Percentiles rank a stretch among this genome's conserved stretches.
Evolutionary conservation across 1,140 invertebrate species (phyloP).

Genomic region (Charaxes varanes): DNA sequence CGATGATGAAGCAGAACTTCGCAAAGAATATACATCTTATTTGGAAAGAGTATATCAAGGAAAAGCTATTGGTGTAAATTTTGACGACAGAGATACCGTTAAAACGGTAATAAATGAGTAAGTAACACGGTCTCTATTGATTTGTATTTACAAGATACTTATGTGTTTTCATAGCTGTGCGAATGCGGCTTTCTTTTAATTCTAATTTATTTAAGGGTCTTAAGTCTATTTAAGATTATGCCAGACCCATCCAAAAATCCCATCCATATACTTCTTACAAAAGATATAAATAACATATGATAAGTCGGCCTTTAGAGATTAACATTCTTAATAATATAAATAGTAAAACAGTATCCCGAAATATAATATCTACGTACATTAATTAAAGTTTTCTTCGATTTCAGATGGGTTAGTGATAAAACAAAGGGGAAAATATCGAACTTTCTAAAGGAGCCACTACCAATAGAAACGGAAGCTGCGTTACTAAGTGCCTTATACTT

Average conservation of each 20-base stretch:
- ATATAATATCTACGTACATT: too few relatives aligned
- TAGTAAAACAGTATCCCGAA: neutral
- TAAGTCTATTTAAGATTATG: too few relatives aligned
- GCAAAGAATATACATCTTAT: slow-evolving; percentile 70
- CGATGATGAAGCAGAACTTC: slow-evolving; percentile 71
- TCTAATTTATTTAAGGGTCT: too few relatives aligned
- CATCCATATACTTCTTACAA: too few relatives aligned
- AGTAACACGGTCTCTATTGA: slow-evolving; percentile 18
- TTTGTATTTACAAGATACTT: slow-evolving; percentile 4
- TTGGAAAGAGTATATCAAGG: slow-evolving; percentile 74
- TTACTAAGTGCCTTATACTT: slow-evolving; percentile 87
- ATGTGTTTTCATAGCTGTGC: neutral
- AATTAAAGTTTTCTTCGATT: slow-evolving; percentile 7
- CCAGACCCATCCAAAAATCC: too few relatives aligned
- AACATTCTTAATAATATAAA: too few relatives aligned
- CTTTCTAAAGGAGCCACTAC: slow-evolving; percentile 74
- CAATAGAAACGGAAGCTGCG: slow-evolving; percentile 76
- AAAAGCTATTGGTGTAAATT: slow-evolving; percentile 76
- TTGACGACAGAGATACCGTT: slow-evolving; percentile 61
- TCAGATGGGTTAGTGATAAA: slow-evolving; percentile 79
- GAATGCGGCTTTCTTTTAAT: neutral
- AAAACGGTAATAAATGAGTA: slow-evolving; percentile 76
- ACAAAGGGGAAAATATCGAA: slow-evolving; percentile 80
- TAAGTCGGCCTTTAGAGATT: too few relatives aligned
- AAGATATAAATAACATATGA: too few relatives aligned